Evolutionary conservation across 2,888 invertebrate species (phyloP).

Genomic region (Cryptophagus acutangulus): DNA sequence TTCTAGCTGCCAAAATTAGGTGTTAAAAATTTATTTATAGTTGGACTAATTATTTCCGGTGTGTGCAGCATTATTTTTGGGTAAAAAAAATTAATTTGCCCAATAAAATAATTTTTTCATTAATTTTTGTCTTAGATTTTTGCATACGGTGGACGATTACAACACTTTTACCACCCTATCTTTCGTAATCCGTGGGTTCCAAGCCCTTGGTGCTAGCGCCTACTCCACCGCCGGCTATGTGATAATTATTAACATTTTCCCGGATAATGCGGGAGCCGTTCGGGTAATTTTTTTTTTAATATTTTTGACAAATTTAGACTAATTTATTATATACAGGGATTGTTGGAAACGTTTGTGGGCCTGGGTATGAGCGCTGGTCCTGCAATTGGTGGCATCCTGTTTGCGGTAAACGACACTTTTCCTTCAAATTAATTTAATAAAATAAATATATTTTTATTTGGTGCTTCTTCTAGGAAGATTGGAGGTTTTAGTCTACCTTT

Average conservation of each 20-base stretch:
- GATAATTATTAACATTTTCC: conserved; percentile 70
- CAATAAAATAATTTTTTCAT: no score
- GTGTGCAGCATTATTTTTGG: conserved; percentile 69
- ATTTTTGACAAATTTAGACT: conserved; percentile 1
- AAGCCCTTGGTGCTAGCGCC: conserved; percentile 70
- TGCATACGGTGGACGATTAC: conserved; percentile 59
- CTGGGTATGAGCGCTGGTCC: conserved; percentile 77
- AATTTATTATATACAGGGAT: conserved; percentile 52
- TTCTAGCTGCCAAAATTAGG: conserved; percentile 64
- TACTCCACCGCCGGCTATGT: conserved; percentile 74
- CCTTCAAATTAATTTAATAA: neutral
- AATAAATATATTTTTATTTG: conserved; percentile 2
- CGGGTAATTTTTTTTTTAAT: no score
- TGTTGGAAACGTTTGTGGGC: conserved; percentile 73
- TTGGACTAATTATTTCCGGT: conserved; percentile 66
- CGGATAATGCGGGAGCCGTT: conserved; percentile 67
- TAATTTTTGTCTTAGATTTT: conserved; percentile 49
- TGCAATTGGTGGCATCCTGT: conserved; percentile 70
- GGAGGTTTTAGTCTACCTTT: conserved; percentile 78
- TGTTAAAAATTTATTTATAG: conserved; percentile 64
- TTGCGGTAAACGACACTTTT: conserved; percentile 55
- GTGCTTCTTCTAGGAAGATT: conserved; percentile 59
- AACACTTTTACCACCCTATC: conserved; percentile 60
- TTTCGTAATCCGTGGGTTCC: conserved; percentile 66
- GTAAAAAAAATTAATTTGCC: conserved; percentile 47